Evolutionary conservation across 1,140 invertebrate genomes (phyloP), one percentile per base, ranked within the genome.

Genomic region (Oncopodura yosiiana): DNA sequence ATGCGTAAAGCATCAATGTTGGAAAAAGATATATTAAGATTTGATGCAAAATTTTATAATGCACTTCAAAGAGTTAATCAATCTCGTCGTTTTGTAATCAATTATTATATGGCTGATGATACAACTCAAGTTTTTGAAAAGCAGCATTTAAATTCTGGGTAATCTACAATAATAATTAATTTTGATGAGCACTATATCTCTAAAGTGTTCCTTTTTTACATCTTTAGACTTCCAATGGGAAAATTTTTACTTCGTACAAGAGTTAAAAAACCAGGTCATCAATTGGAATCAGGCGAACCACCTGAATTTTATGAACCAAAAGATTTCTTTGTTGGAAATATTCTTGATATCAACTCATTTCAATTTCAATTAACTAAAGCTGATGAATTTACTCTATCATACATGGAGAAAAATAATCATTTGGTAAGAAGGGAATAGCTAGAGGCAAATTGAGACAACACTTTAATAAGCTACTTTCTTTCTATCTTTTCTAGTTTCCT

Each of bases 371-470:
- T 94, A 4, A 74, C 80, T 18, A 80, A 81, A 26, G 86, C 87
- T 8, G 90, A 94, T 69, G 83, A 91, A 67, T 93, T 90, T 69
- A 81, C 84, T 3, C 72, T 90, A 49, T 74, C 80, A 39, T 92
- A 88, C 68, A 87, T 94, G 88, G 90, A 94, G 70, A 66, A 80
- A n/a, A 73, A 88, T 70, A 68, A 76, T 51, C 66, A 78, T 57
- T 77, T 86, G 77, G 86, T 88, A 65, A 68, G 61, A 41, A 16
- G 21, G 12, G 8, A 27, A 24, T 19, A 6, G n/a, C 19, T 19
- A 14, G 6, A 21, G 8, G 14, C 18, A 9, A 55, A 49, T 32
- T 45, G 12, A 43, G 18, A 34, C 9, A 50, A 3, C 12, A 49
- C 12, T 37, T 18, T 3, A 36, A 8, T 32, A 49, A 21, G 12